Percentiles rank a stretch among this genome's conserved stretches.
These are phyloP conservation scores for Oligia fasciuncula DNA, from an alignment of 2,888 invertebrate species.

Conservation along the genomic window DNA sequence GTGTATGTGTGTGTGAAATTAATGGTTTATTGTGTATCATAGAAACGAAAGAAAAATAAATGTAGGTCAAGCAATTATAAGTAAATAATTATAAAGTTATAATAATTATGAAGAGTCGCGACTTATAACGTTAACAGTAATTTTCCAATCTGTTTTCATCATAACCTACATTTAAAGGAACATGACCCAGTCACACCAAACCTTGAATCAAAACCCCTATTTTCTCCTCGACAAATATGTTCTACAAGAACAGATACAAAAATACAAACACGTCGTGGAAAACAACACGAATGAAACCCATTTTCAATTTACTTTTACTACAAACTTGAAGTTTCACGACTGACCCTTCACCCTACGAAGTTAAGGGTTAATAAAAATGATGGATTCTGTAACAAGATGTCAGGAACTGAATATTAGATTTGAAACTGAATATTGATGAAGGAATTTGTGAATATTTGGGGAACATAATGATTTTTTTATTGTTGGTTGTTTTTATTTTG, in stretches of 20 bases:
- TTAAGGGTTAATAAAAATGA: constrained; percentile 47
- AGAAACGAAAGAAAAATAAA: background rate
- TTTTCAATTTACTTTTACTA: constrained; percentile 60
- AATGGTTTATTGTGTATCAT: background rate
- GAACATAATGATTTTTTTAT: background rate
- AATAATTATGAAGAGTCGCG: background rate
- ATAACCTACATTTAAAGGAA: background rate
- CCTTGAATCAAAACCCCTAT: background rate
- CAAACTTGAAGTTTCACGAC: constrained; percentile 27
- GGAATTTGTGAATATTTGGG: constrained; percentile 21
- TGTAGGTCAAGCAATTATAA: background rate
- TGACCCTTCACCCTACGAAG: constrained; percentile 9
- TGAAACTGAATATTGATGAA: background rate
- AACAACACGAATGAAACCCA: constrained; percentile 11
- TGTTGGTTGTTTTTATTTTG: background rate
- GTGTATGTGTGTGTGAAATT: no score
- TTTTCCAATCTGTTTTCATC: background rate
- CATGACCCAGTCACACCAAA: background rate
- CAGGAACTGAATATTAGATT: constrained; percentile 9
- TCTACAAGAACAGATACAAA: background rate
- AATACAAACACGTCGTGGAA: background rate
- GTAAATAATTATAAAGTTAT: no score
- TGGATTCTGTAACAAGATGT: constrained; percentile 46
- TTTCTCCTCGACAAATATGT: background rate
- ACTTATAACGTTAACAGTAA: background rate